Conservation (phyloP, 2,797 vertebrate genomes). For the Pantherophis vulpinus region DNA sequence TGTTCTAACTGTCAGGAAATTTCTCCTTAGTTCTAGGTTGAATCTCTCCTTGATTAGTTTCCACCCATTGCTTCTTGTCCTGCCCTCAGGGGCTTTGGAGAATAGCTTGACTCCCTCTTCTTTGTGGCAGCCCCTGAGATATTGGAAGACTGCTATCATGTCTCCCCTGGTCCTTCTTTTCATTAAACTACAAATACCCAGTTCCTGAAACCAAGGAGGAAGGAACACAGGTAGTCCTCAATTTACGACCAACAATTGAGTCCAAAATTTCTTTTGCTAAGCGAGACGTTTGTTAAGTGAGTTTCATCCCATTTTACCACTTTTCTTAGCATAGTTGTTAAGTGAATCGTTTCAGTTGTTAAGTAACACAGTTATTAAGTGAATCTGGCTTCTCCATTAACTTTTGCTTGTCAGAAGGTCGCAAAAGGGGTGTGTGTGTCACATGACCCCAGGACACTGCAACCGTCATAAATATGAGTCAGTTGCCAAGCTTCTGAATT, state of each 20-base stretch:
- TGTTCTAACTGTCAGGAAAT: too few species aligned
- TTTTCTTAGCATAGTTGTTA: background rate
- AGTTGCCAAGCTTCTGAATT: background rate
- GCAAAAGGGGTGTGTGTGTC: too few species aligned
- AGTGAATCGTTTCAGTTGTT: background rate
- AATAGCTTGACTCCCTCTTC: too few species aligned
- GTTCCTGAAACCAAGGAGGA: background rate
- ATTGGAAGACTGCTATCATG: too few species aligned
- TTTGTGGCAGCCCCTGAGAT: too few species aligned
- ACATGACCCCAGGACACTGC: background rate
- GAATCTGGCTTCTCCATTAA: background rate
- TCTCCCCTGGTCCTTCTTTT: too few species aligned
- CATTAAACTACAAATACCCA: too few species aligned
- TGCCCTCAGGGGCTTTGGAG: too few species aligned
- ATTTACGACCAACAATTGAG: background rate
- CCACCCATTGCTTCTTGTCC: too few species aligned
- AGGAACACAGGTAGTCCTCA: background rate
- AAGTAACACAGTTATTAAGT: background rate
- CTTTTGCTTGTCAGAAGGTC: background rate
- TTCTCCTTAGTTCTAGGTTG: too few species aligned
- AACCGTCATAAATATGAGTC: background rate
- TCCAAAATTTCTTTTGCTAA: background rate
- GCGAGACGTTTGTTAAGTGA: background rate
- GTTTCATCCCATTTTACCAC: too few species aligned
- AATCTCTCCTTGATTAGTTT: too few species aligned